phyloP scores from a whole-genome alignment of 2,113 vertebrate species.

The Eulacestoma nigropectus region DNA sequence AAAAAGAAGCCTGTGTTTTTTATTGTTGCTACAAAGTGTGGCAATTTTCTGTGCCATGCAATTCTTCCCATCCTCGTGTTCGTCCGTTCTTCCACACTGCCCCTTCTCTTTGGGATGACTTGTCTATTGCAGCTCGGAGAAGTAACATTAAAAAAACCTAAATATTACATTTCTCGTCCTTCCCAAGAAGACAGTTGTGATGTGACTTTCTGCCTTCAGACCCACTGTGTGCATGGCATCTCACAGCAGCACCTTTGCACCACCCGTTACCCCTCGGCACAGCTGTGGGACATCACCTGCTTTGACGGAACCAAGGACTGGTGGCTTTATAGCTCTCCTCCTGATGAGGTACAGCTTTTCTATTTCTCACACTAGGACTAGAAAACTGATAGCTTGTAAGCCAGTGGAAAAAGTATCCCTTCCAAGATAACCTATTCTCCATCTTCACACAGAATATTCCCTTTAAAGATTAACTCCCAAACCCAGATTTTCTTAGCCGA shows the following conservation, averaged over 20 bases:
- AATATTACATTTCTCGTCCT: background rate
- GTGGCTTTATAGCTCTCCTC: background rate
- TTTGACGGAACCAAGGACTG: background rate
- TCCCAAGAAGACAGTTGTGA: background rate
- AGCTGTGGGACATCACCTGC: background rate
- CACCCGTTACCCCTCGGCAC: fast-evolving
- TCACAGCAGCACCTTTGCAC: background rate
- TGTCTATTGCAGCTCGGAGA: background rate
- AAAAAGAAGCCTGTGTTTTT: background rate
- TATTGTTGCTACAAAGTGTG: background rate
- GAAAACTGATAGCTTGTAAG: background rate
- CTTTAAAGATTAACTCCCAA: background rate
- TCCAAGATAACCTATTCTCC: background rate
- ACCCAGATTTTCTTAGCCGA: background rate
- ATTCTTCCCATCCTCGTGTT: background rate
- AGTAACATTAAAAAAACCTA: background rate
- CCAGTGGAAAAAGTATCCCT: background rate
- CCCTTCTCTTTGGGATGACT: background rate
- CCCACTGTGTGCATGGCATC: fast-evolving
- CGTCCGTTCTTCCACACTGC: background rate
- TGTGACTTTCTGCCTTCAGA: background rate
- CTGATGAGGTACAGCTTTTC: background rate
- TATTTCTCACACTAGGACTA: background rate
- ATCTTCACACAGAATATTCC: background rate
- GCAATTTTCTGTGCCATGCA: background rate